These are phyloP conservation scores for Sinella curviseta DNA, from an alignment of 1,140 invertebrate species.

Conservation along the genomic window DNA sequence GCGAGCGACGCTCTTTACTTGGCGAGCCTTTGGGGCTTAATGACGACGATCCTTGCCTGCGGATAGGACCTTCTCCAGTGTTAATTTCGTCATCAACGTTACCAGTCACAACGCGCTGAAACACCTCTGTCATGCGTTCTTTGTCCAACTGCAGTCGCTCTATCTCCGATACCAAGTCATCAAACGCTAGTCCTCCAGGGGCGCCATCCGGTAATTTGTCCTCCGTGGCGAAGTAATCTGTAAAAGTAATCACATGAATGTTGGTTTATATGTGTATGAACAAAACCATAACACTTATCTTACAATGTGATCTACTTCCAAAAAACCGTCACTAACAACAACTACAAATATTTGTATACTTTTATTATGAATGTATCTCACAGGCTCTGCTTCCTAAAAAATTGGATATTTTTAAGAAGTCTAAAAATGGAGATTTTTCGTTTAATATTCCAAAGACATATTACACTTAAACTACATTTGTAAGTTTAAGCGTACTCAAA, in stretches of 20 bases:
- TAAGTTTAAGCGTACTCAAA: background rate
- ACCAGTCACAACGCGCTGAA: background rate
- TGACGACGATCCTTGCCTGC: too few relatives aligned
- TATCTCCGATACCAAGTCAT: background rate
- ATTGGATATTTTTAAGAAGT: background rate
- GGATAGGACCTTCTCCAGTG: too few relatives aligned
- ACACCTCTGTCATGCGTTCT: background rate
- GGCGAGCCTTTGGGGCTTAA: too few relatives aligned
- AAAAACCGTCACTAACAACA: too few relatives aligned
- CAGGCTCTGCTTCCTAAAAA: background rate
- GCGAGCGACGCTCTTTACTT: too few relatives aligned
- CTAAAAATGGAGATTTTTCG: constrained; percentile 5
- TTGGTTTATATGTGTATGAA: too few relatives aligned
- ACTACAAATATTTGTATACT: background rate
- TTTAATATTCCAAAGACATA: background rate
- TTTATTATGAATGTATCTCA: constrained; percentile 15
- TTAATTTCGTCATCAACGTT: too few relatives aligned
- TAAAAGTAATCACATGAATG: too few relatives aligned
- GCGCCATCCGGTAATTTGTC: background rate
- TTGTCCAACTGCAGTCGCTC: background rate
- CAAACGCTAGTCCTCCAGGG: background rate
- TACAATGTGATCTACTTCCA: too few relatives aligned
- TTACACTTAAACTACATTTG: background rate
- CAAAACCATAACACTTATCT: too few relatives aligned
- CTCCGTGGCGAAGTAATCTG: too few relatives aligned